These are phyloP conservation scores for Taphrorychus bicolor DNA, from an alignment of 2,888 invertebrate species.

Conservation along the genomic window DNA sequence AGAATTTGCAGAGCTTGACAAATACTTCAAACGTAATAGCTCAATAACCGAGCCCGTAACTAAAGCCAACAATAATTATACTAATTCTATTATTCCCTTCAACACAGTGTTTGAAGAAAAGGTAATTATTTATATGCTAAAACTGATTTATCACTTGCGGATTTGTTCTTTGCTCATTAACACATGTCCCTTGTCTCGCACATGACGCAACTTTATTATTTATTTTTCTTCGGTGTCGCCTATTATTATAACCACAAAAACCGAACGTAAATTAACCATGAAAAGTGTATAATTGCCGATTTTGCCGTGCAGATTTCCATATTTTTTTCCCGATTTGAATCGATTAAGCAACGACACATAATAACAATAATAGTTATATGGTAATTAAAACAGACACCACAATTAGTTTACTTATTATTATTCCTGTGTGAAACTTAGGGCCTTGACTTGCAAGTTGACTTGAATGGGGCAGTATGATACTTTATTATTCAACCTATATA, in stretches of 20 bases:
- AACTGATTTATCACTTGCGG: too few relatives aligned
- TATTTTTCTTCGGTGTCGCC: slow-evolving; percentile 1
- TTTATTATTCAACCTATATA: too few relatives aligned
- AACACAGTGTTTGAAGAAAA: slow-evolving; percentile 23
- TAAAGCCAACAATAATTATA: slow-evolving; percentile 23
- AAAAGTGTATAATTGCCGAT: slow-evolving; percentile 21
- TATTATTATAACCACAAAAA: too few relatives aligned
- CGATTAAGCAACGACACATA: slow-evolving; percentile 17
- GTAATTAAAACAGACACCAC: slow-evolving; percentile 15
- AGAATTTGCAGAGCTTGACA: slow-evolving; percentile 30
- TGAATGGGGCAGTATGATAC: too few relatives aligned
- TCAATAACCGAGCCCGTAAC: too few relatives aligned
- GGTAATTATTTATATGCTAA: slow-evolving; percentile 14
- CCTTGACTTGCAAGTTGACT: slow-evolving; percentile 23
- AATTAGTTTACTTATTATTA: slow-evolving; percentile 15
- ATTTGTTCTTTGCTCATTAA: neutral
- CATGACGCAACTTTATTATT: slow-evolving; percentile 6
- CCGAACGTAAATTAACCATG: slow-evolving; percentile 17
- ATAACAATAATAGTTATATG: slow-evolving; percentile 26
- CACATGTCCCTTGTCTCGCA: slow-evolving; percentile 1
- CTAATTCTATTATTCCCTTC: slow-evolving; percentile 34
- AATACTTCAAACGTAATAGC: slow-evolving; percentile 29
- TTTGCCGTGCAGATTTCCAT: slow-evolving; percentile 27
- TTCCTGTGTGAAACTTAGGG: slow-evolving; percentile 20
- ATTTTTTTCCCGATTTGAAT: slow-evolving; percentile 15